Evolutionary conservation across 2,888 invertebrate species (phyloP).

Genomic region (Galeruca laticollis): DNA sequence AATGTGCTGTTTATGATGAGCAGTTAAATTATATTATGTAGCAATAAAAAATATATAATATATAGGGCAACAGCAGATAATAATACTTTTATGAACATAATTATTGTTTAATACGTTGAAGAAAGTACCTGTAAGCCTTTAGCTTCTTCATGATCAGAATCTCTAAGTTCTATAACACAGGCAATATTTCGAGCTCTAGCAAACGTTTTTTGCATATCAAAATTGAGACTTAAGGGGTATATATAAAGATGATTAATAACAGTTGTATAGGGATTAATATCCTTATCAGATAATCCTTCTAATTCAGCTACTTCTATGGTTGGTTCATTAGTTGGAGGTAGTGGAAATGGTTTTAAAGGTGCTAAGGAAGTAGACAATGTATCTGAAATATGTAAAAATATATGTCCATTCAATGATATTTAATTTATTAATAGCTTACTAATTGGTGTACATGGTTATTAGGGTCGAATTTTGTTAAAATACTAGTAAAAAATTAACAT

Average conservation of each 20-base stretch:
- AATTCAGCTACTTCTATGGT: slow-evolving; percentile 90
- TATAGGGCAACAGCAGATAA: slow-evolving; percentile 3
- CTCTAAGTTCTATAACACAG: slow-evolving; percentile 88
- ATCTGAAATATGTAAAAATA: slow-evolving; percentile 71
- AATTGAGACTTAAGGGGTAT: slow-evolving; percentile 87
- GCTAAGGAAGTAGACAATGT: slow-evolving; percentile 85
- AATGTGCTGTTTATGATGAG: slow-evolving; percentile 3
- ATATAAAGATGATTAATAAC: slow-evolving; percentile 93
- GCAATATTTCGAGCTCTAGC: slow-evolving; percentile 95
- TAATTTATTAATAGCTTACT: too few species aligned
- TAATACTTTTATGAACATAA: too few species aligned
- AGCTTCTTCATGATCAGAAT: slow-evolving; percentile 81
- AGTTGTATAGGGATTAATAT: slow-evolving; percentile 83
- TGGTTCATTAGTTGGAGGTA: slow-evolving; percentile 81
- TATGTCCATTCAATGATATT: neutral
- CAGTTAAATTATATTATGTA: slow-evolving; percentile 12
- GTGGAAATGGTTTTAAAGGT: slow-evolving; percentile 87
- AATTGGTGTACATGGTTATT: too few species aligned
- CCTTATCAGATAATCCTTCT: slow-evolving; percentile 75
- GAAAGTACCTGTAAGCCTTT: slow-evolving; percentile 78
- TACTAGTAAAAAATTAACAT: too few species aligned
- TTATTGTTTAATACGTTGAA: too few species aligned
- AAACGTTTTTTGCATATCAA: slow-evolving; percentile 92
- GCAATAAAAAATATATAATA: slow-evolving; percentile 5
- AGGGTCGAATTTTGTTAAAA: too few species aligned